A percentile compares a stretch with the other conserved stretches of the same genome.
phyloP scores from a whole-genome alignment of 2,797 vertebrate species.

The Nyctalus aviator region DNA sequence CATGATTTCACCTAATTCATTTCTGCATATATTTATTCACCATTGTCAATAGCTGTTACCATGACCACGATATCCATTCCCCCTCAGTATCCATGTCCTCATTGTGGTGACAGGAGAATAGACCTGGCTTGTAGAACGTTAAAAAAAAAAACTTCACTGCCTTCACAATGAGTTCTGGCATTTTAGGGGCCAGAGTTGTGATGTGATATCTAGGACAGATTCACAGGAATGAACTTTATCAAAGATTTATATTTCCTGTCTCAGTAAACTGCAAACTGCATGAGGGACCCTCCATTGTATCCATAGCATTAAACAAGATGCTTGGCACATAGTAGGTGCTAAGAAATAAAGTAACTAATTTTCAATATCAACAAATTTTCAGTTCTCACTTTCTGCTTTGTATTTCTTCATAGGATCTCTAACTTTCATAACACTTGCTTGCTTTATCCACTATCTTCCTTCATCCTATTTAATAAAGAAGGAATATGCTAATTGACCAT shows the following conservation, averaged over 20 bases:
- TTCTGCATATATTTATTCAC: neutral
- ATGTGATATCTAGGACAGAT: neutral
- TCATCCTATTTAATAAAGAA: too few species aligned
- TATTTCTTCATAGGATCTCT: slow-evolving; percentile 5
- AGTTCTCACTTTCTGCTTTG: neutral
- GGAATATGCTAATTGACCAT: too few species aligned
- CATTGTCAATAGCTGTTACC: neutral
- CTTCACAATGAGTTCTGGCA: neutral
- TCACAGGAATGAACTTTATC: slow-evolving; percentile 4
- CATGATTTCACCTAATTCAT: neutral
- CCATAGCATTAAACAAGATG: neutral
- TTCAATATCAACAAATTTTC: slow-evolving; percentile 18
- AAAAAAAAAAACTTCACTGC: neutral
- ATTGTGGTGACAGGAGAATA: neutral
- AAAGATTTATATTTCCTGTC: neutral
- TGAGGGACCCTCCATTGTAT: neutral
- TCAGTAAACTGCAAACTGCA: neutral
- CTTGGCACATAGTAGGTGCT: neutral
- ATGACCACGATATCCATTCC: neutral
- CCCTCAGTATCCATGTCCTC: neutral
- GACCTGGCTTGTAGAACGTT: neutral
- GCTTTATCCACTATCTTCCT: neutral
- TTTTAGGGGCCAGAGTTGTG: neutral
- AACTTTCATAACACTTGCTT: neutral
- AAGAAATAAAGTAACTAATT: neutral